Evolutionary conservation across 1,140 invertebrate genomes (phyloP), one percentile per base, ranked within the genome.

Genomic region (Ganaspis sp.): DNA sequence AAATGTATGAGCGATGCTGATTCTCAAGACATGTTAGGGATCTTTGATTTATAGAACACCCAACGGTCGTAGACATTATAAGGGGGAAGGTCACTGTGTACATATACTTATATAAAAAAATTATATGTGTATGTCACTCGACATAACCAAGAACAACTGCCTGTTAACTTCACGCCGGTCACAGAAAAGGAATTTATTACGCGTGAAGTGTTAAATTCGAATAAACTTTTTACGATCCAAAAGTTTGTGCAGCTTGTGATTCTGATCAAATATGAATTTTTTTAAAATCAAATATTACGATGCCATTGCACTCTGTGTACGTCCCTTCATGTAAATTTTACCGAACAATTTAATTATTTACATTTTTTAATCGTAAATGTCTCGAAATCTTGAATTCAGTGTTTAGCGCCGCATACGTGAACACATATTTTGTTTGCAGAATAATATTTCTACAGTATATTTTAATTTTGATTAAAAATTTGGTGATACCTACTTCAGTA

Each of bases 61-160:
- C 58, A 64, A 64, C 58, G 58, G 58, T 64, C 58, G 58, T 15
- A 64, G 21, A 64, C 58, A 29, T 64, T 64, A 64, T 29, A 64
- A 64, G 58, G 58, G 58, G 58, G 58, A 64, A 64, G 58, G 58
- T 64, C 58, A 64, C 58, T 64, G 58, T 64, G 58, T 64, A 58
- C 6, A 34, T 58, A 64, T 34, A 29, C 23, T 64, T 64, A 9
- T 64, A 64, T 26, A 29, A 64, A 64, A 64, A 64, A 64, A 29
- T 64, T 29, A 64, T 64, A 64, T 64, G 58, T 64, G 58, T 64
- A 64, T 64, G 54, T 26, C 54, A 64, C 9, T 64, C 19, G 58
- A 58, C 19, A 64, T 26, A 64, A 64, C 58, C 58, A 64, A 64
- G 58, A 64, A 64, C 58, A 64, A 64, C 58, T 64, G 23, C 26